These are phyloP conservation scores for Lynx canadensis DNA, from an alignment of 2,113 vertebrate species.

Conservation along the genomic window DNA sequence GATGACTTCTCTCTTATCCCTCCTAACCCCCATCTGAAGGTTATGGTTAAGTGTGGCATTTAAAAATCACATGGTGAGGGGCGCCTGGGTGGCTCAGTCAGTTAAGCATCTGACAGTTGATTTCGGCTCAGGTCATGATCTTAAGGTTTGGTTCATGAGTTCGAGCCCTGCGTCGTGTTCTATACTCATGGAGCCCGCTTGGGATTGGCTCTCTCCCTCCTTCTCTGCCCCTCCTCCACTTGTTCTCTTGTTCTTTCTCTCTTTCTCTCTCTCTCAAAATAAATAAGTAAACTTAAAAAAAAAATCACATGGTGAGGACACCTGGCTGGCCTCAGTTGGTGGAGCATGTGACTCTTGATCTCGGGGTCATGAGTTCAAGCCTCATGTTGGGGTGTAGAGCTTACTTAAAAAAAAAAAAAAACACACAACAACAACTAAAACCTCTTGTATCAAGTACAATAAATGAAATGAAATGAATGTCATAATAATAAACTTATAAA, in stretches of 20 bases:
- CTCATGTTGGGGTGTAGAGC: background rate
- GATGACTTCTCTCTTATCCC: background rate
- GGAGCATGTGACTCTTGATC: too few relatives aligned
- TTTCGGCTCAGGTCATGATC: background rate
- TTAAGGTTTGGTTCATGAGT: background rate
- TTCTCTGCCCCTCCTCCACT: too few relatives aligned
- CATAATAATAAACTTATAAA: background rate
- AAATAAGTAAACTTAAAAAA: too few relatives aligned
- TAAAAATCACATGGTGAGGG: background rate
- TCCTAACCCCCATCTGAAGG: background rate
- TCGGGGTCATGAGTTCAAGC: background rate
- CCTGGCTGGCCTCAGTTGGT: too few relatives aligned
- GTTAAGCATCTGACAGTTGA: background rate
- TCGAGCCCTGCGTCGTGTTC: background rate
- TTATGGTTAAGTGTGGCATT: background rate
- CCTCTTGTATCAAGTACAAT: background rate
- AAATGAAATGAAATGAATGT: background rate
- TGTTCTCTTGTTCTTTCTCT: too few relatives aligned
- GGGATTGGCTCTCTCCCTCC: too few relatives aligned
- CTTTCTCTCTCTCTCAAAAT: too few relatives aligned
- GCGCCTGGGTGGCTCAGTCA: background rate
- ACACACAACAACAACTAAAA: background rate
- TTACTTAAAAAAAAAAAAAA: background rate
- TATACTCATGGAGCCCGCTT: too few relatives aligned
- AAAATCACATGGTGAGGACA: too few relatives aligned